Evolutionary conservation across 2,797 vertebrate species (phyloP).

Genomic region (Cyprinodon diabolis): DNA sequence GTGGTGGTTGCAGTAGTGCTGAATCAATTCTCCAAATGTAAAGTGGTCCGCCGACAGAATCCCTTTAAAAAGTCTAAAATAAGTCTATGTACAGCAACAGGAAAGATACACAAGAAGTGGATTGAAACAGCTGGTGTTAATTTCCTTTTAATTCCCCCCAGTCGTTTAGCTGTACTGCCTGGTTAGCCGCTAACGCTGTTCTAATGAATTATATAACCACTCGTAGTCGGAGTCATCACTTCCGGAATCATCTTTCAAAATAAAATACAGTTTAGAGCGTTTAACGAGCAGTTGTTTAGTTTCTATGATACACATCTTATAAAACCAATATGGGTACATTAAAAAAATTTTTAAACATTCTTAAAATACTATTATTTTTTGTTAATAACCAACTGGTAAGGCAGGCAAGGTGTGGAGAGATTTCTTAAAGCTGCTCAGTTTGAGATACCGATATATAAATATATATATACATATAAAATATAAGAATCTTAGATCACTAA

Average conservation of each 20-base stretch:
- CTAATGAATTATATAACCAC: neutral
- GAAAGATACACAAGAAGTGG: rapidly evolving
- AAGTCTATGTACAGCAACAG: neutral
- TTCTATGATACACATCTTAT: too few species aligned
- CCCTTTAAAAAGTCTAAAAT: neutral
- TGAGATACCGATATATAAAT: too few species aligned
- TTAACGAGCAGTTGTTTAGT: too few species aligned
- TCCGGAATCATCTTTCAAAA: slow-evolving; percentile 40
- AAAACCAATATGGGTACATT: too few species aligned
- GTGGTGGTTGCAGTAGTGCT: slow-evolving; percentile 5
- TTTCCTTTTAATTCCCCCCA: neutral
- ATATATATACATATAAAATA: too few species aligned
- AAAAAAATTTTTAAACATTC: too few species aligned
- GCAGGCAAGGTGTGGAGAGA: too few species aligned
- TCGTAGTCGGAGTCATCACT: rapidly evolving
- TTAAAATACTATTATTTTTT: too few species aligned
- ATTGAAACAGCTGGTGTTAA: too few species aligned
- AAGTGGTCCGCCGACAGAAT: neutral
- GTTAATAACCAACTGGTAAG: too few species aligned
- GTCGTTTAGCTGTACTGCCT: neutral
- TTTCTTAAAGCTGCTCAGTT: too few species aligned
- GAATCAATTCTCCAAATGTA: neutral
- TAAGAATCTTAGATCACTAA: too few species aligned
- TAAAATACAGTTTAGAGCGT: slow-evolving; percentile 15
- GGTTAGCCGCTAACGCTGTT: slow-evolving; percentile 2